phyloP scores from a whole-genome alignment of 2,797 vertebrate species.

The Serranus cabrilla region DNA sequence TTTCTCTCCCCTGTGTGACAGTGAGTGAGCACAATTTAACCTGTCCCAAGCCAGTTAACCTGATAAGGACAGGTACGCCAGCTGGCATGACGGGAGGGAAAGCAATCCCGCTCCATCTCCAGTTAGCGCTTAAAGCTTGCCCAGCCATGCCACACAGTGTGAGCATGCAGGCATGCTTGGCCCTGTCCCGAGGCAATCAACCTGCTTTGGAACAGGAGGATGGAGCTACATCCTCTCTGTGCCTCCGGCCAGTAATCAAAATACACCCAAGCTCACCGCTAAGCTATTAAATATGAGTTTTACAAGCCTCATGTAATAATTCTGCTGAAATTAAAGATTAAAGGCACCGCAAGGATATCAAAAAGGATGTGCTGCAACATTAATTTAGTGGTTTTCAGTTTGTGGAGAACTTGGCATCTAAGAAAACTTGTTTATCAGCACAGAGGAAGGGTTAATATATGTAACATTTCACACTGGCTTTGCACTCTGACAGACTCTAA shows the following conservation, averaged over 20 bases:
- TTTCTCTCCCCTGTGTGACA: background rate
- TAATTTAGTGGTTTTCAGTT: background rate
- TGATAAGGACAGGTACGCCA: slow-evolving; percentile 40
- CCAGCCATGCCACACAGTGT: slow-evolving; percentile 28
- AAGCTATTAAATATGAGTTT: slow-evolving; percentile 17
- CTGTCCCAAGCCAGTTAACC: slow-evolving; percentile 41
- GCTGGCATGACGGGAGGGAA: slow-evolving; percentile 29
- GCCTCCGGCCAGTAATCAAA: slow-evolving; percentile 33
- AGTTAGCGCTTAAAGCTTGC: slow-evolving; percentile 31
- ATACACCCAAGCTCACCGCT: slow-evolving; percentile 15
- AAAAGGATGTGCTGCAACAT: background rate
- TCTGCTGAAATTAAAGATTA: slow-evolving; percentile 10
- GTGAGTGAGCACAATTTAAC: slow-evolving; percentile 37
- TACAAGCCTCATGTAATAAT: slow-evolving; percentile 5
- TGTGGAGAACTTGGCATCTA: background rate
- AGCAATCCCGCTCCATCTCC: slow-evolving; percentile 26
- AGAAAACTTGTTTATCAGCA: background rate
- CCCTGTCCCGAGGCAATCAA: slow-evolving; percentile 38
- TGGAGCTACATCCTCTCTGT: slow-evolving; percentile 25
- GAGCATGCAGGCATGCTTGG: slow-evolving; percentile 16
- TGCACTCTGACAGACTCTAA: background rate
- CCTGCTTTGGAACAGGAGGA: slow-evolving; percentile 33
- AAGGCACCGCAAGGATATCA: background rate
- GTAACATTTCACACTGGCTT: background rate
- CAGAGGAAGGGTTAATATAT: background rate